A percentile compares a stretch with the other conserved stretches of the same genome.
Conservation (phyloP, 92 coral and sea anemone genomes). For the Diadumene lineata region DNA sequence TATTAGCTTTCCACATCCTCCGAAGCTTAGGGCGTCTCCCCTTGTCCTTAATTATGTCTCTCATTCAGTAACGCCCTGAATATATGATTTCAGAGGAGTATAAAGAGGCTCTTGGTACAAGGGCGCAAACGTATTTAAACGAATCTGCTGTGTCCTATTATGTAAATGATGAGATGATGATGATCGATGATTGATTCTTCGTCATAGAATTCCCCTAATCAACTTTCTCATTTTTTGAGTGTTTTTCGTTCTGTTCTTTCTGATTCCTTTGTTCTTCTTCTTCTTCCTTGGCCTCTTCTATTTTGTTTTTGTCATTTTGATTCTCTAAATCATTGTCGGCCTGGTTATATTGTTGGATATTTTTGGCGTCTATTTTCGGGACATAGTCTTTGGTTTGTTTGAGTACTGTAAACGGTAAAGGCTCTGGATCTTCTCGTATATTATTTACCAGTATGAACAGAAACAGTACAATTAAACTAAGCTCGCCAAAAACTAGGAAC, state of each 20-base stretch:
- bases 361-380: neutral
- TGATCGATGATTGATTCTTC: no score
- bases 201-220: neutral
- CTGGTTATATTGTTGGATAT: neutral
- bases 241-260: neutral
- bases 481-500: constrained; percentile 88
- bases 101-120: no score
- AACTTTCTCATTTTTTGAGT: neutral
- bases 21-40: no score
- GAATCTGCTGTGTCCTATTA: no score
- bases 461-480: constrained; percentile 86
- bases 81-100: no score
- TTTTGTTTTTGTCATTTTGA: no score
- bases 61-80: no score
- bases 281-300: no score
- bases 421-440: constrained; percentile 40
- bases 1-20: no score
- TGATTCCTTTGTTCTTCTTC: neutral
- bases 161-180: no score
- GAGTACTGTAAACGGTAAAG: constrained; percentile 16
- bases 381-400: constrained; percentile 25
- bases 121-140: no score
- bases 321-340: neutral
- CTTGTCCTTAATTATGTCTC: no score
- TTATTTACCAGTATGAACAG: constrained; percentile 80